Conservation (phyloP, 2,888 invertebrate species). For the Ormyrus nitidulus region DNA sequence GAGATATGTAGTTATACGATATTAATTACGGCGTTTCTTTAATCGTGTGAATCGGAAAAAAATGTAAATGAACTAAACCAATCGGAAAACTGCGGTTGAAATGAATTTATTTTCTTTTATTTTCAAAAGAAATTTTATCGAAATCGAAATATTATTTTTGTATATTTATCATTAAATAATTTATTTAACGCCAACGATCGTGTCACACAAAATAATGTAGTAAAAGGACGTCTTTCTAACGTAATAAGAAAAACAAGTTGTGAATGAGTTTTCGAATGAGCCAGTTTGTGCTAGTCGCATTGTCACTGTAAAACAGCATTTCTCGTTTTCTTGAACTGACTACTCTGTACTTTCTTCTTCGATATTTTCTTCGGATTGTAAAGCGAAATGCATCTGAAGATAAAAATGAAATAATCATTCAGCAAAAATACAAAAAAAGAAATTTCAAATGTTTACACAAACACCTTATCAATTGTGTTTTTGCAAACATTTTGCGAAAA, state of each 20-base stretch:
- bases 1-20: conserved; percentile 43
- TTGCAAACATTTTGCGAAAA: conserved; percentile 44
- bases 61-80: conserved; percentile 20
- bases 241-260: conserved; percentile 32
- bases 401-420: conserved; percentile 37
- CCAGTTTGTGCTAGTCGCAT: conserved; percentile 61
- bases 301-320: conserved; percentile 47
- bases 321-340: conserved; percentile 45
- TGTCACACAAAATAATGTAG: conserved; percentile 39
- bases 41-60: conserved; percentile 34
- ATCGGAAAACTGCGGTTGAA: conserved; percentile 10
- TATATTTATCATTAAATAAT: conserved; percentile 53
- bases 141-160: conserved; percentile 50
- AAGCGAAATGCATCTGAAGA: conserved; percentile 12
- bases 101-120: conserved; percentile 40
- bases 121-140: conserved; percentile 48
- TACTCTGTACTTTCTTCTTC: conserved; percentile 49
- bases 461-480: conserved; percentile 18
- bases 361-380: conserved; percentile 39
- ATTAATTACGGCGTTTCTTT: conserved; percentile 41
- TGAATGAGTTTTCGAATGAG: conserved; percentile 51
- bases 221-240: conserved; percentile 46
- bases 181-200: conserved; percentile 42
- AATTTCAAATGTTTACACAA: conserved; percentile 43
- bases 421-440: conserved; percentile 26